These are phyloP conservation scores for Diaprepes abbreviatus DNA, from an alignment of 2,888 invertebrate genomes.

Conservation along the genomic window DNA sequence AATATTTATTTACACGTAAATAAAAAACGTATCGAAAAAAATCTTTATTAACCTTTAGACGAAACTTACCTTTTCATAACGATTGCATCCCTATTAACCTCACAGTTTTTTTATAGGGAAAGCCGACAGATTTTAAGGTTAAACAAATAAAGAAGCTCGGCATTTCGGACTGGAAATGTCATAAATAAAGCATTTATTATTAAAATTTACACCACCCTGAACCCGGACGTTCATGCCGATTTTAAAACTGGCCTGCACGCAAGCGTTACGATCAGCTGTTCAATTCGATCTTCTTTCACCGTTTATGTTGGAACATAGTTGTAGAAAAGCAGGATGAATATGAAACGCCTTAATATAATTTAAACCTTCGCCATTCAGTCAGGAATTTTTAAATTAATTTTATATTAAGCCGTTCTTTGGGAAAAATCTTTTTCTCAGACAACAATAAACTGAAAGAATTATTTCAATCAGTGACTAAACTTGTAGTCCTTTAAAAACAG, in stretches of 20 bases:
- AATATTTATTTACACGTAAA: neutral
- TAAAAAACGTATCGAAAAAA: neutral
- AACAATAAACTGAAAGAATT: no score
- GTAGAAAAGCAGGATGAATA: neutral
- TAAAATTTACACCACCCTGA: slow-evolving; percentile 63
- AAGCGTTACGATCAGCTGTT: slow-evolving; percentile 57
- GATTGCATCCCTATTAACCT: neutral
- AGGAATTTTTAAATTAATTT: no score
- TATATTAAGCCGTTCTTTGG: no score
- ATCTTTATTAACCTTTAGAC: neutral
- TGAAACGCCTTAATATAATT: neutral
- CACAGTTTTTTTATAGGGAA: slow-evolving; percentile 3
- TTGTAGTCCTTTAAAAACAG: no score
- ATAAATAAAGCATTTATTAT: slow-evolving; percentile 54
- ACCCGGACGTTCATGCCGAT: slow-evolving; percentile 63
- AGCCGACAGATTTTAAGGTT: slow-evolving; percentile 12
- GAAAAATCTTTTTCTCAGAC: no score
- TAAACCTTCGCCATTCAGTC: neutral
- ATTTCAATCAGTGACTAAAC: no score
- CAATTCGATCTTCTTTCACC: slow-evolving; percentile 29
- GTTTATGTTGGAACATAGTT: neutral
- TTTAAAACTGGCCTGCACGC: slow-evolving; percentile 63
- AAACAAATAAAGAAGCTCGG: slow-evolving; percentile 34
- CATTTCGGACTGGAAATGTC: slow-evolving; percentile 40
- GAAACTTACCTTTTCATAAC: slow-evolving; percentile 14